phyloP scores from a whole-genome alignment of 2,888 invertebrate genomes.

The Thereva nobilitata region DNA sequence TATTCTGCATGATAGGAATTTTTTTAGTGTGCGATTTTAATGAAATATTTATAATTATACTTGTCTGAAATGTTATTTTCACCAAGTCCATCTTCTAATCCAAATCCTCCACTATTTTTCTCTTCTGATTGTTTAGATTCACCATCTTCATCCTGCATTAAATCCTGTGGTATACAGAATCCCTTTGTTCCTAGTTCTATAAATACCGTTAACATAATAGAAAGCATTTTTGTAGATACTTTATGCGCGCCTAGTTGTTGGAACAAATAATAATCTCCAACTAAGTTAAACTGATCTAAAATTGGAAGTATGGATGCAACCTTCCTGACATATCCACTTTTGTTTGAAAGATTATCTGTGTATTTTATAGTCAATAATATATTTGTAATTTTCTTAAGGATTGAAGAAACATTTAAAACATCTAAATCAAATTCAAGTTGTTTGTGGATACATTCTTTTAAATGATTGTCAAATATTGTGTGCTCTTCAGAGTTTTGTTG shows the following conservation, averaged over 20 bases:
- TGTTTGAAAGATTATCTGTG: constrained; percentile 51
- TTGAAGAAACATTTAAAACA: constrained; percentile 62
- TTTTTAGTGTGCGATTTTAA: not conserved
- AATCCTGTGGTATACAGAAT: constrained; percentile 89
- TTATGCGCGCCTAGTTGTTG: constrained; percentile 79
- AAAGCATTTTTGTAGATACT: constrained; percentile 79
- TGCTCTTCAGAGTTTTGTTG: constrained; percentile 50
- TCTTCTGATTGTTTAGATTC: constrained; percentile 60
- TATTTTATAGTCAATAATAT: constrained; percentile 59
- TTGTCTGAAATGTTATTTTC: constrained; percentile 94
- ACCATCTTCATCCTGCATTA: constrained; percentile 70
- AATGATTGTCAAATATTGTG: constrained; percentile 66
- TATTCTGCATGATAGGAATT: constrained; percentile 44
- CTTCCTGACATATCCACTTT: constrained; percentile 46
- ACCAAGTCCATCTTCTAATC: constrained; percentile 89
- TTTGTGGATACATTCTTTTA: constrained; percentile 68
- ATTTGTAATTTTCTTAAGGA: constrained; percentile 58
- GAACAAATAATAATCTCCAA: constrained; percentile 78
- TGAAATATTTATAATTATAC: constrained; percentile 13
- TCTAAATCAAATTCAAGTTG: constrained; percentile 66
- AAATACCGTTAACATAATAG: constrained; percentile 81
- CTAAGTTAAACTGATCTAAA: constrained; percentile 73
- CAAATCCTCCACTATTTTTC: constrained; percentile 74
- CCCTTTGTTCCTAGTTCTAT: constrained; percentile 83
- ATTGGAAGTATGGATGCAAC: constrained; percentile 63